Conservation (phyloP, 2,888 invertebrate species). For the Melinopterus prodromus region DNA sequence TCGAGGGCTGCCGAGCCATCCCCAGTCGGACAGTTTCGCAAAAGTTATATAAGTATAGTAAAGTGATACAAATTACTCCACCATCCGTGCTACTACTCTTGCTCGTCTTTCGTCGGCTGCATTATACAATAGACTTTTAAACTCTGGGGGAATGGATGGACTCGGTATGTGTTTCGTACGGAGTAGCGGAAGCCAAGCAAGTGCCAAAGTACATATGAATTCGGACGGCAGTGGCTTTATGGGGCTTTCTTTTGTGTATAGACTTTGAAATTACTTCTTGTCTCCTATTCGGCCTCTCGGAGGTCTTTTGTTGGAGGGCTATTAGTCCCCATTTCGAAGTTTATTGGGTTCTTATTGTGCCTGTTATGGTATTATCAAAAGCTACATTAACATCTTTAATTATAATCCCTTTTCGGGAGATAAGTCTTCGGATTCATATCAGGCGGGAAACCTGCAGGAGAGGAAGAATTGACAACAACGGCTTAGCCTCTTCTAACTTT, state of each 20-base stretch:
- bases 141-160: not conserved
- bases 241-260: constrained; percentile 24
- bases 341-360: constrained; percentile 21
- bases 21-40: not conserved
- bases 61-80: constrained; percentile 20
- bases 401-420: not conserved
- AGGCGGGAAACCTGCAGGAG: too few relatives aligned
- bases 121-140: constrained; percentile 4
- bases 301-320: constrained; percentile 18
- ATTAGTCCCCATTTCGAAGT: constrained; percentile 22
- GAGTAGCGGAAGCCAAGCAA: constrained; percentile 42
- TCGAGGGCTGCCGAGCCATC: not conserved
- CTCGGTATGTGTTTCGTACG: constrained; percentile 7
- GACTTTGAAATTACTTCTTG: constrained; percentile 22
- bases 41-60: constrained; percentile 24
- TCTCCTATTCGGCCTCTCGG: not conserved
- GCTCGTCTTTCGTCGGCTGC: constrained; percentile 8
- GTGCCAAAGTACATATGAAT: constrained; percentile 44
- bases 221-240: constrained; percentile 24
- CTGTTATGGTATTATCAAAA: not conserved
- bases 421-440: not conserved
- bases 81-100: not conserved
- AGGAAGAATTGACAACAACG: not conserved
- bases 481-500: not conserved
- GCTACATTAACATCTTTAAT: constrained; percentile 4